phyloP scores from a whole-genome alignment of 2,888 invertebrate species.

The Hemicrepidius hirtus region DNA sequence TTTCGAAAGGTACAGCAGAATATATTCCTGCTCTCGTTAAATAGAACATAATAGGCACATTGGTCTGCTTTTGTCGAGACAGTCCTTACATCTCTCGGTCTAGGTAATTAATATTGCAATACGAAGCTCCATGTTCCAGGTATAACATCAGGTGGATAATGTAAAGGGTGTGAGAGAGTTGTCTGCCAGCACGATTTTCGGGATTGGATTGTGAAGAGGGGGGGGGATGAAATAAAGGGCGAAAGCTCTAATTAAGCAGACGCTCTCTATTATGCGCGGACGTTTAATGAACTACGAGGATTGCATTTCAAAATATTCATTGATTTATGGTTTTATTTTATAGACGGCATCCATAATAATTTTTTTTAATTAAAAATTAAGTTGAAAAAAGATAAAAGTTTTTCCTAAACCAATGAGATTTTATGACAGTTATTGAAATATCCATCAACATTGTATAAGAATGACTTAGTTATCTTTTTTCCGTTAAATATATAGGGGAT shows the following conservation, averaged over 20 bases:
- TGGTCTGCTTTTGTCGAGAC: slow-evolving; percentile 12
- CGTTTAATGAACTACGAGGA: slow-evolving; percentile 53
- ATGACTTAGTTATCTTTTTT: slow-evolving; percentile 23
- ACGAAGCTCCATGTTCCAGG: slow-evolving; percentile 29
- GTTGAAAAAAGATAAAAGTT: too few relatives aligned
- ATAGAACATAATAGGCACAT: background rate
- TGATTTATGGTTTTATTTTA: slow-evolving; percentile 38
- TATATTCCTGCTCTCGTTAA: background rate
- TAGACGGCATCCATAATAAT: background rate
- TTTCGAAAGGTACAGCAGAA: background rate
- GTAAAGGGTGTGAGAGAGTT: slow-evolving; percentile 11
- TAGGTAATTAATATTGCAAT: slow-evolving; percentile 41
- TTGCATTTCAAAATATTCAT: slow-evolving; percentile 51
- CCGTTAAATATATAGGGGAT: slow-evolving; percentile 30
- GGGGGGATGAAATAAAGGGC: slow-evolving; percentile 23
- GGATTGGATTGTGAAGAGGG: slow-evolving; percentile 26
- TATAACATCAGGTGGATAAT: slow-evolving; percentile 20
- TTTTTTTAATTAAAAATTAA: too few relatives aligned
- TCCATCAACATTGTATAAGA: slow-evolving; percentile 23
- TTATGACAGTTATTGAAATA: slow-evolving; percentile 26
- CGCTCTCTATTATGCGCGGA: slow-evolving; percentile 50
- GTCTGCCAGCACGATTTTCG: slow-evolving; percentile 25
- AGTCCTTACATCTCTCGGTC: slow-evolving; percentile 24
- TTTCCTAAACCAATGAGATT: slow-evolving; percentile 23
- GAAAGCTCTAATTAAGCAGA: slow-evolving; percentile 52